Base-by-base conservation (phyloP, 2,113 vertebrate species). In the Cyanistes caeruleus region DNA sequence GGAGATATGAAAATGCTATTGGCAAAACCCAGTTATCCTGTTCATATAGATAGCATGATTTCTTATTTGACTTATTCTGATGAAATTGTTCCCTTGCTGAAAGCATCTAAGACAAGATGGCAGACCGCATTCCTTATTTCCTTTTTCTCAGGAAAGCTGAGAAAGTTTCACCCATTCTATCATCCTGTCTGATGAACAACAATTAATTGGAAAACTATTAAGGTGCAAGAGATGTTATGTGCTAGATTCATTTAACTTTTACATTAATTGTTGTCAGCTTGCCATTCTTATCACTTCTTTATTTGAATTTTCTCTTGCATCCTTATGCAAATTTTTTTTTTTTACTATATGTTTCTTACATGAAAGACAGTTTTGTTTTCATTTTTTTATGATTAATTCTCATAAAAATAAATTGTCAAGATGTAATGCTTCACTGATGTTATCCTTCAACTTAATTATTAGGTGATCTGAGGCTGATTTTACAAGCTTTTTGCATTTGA, bases 271-370 rank as follows among this genome's bases (percentile, higher is more conserved):
- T 78, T 95, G 89, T 69, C 39, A 86, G 63, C 43, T 84, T 4
- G 8, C 39, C 48, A 72, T 77, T 81, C 46, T 68, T 82, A 76
- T 68, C 1, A 5, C 35, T 82, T 67, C 35, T 59, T 62, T 89
- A 78, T 96, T 89, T 94, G 55, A 84, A 94, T 73, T 84, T 87
- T 28, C 22, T 43, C 81, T 92, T 81, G n/a, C 33, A 89, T 46
- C 58, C 10, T 59, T 88, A 76, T 49, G 30, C 20, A 78, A 69
- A n/a, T 70, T 85, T 63, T 30, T 59, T 78, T 76, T 65, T 44
- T 79, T 68, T 60, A 15, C 23, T 77, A 3, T 49, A 58, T 49
- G n/a, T 81, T 94, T 87, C 67, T 91, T 58, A 81, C n/a, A 74
- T 58, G 59, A 89, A 94, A 90, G 46, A 56, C 11, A 81, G 9